Evolutionary conservation across 2,113 vertebrate genomes (phyloP).

Genomic region (Oreochromis aureus): DNA sequence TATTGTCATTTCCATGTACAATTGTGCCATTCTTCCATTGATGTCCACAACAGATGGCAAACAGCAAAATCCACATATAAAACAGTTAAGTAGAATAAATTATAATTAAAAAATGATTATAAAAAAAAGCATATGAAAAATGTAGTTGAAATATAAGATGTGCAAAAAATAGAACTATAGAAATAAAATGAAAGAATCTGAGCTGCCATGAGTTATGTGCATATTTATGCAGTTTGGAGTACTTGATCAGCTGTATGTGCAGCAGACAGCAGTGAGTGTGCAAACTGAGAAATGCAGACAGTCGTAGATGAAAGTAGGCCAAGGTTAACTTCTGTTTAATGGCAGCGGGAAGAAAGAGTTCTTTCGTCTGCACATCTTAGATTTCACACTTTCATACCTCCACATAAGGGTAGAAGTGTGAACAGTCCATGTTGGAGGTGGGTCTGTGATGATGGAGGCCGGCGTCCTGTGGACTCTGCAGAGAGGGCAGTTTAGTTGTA

Average conservation of each 20-base stretch:
- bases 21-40: neutral
- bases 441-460: neutral
- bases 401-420: neutral
- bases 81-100: neutral
- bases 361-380: neutral
- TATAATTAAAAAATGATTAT: fast-evolving
- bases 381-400: neutral
- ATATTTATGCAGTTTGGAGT: neutral
- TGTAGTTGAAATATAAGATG: neutral
- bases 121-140: neutral
- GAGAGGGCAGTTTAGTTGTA: too few relatives aligned
- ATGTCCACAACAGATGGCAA: neutral
- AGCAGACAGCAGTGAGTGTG: neutral
- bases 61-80: neutral
- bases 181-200: neutral
- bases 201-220: neutral
- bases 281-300: neutral
- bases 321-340: neutral
- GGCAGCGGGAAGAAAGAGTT: neutral
- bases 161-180: neutral
- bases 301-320: neutral
- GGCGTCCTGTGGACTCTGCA: neutral
- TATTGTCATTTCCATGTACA: fast-evolving
- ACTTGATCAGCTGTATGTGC: neutral
- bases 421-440: neutral